Conservation (phyloP, 92 coral and sea anemone genomes). For the Zoanthus solanderi region DNA sequence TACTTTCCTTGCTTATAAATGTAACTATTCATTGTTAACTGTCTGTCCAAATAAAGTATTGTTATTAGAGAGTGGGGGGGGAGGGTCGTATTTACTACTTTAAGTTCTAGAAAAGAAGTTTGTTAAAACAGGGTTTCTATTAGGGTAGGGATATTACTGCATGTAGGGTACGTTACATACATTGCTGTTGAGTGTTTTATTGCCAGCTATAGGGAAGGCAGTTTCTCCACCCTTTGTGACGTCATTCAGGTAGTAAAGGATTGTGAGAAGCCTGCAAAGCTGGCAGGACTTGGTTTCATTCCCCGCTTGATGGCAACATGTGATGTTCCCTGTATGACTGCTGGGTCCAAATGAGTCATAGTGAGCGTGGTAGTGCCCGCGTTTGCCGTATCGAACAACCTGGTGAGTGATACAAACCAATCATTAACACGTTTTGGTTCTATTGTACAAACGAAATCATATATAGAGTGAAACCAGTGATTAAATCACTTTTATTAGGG, state of each 20-base stretch:
- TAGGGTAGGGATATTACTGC: too few species aligned
- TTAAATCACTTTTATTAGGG: too few species aligned
- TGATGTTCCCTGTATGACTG: constrained; percentile 12
- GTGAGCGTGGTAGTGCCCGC: constrained; percentile 43
- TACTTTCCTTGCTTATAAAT: too few species aligned
- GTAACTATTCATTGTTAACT: too few species aligned
- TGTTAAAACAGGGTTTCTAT: too few species aligned
- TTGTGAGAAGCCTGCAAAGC: constrained; percentile 26
- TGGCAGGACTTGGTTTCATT: constrained; percentile 5
- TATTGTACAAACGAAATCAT: too few species aligned
- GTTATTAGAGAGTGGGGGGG: too few species aligned
- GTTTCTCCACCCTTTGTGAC: constrained; percentile 37
- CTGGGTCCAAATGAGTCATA: constrained; percentile 16
- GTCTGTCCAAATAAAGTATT: too few species aligned
- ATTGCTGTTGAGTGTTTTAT: constrained; percentile 20
- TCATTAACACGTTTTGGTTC: not conserved
- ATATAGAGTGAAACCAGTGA: too few species aligned
- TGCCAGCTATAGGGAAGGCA: constrained; percentile 22
- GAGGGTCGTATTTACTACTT: too few species aligned
- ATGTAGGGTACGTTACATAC: not conserved
- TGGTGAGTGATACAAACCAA: not conserved
- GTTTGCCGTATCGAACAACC: constrained; percentile 16
- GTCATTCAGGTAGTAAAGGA: constrained; percentile 33
- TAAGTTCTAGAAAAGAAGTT: too few species aligned
- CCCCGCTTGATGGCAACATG: constrained; percentile 26